Percentiles rank a stretch among this genome's conserved stretches.
Evolutionary conservation across 2,113 vertebrate species (phyloP).

Genomic region (Rhinichthys klamathensis): DNA sequence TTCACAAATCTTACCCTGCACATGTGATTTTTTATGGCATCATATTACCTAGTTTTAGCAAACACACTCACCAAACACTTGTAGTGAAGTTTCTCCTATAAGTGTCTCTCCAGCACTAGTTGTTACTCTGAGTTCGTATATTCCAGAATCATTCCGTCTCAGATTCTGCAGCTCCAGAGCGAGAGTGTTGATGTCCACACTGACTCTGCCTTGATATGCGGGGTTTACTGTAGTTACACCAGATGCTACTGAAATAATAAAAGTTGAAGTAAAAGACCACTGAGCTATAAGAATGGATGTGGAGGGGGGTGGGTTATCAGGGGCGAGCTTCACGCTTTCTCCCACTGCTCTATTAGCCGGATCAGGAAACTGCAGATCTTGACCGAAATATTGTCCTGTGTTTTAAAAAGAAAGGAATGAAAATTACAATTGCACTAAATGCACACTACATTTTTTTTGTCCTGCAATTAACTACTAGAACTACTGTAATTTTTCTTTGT

Average conservation of each 20-base stretch:
- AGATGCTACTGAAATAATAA: neutral
- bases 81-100: neutral
- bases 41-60: neutral
- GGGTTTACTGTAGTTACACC: conserved; percentile 14
- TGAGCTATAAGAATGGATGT: fast-evolving
- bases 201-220: neutral
- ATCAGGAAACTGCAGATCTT: neutral
- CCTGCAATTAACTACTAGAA: neutral
- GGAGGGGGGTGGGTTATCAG: neutral
- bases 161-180: conserved; percentile 64
- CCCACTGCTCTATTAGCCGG: neutral
- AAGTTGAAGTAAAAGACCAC: fast-evolving
- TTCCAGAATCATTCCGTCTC: conserved; percentile 50
- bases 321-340: neutral
- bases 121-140: neutral
- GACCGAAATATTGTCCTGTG: neutral
- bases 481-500: no score
- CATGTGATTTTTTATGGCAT: no score
- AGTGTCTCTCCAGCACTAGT: fast-evolving
- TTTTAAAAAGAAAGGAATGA: neutral
- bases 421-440: no score
- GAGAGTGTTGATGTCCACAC: conserved; percentile 28
- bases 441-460: no score
- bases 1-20: no score
- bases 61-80: conserved; percentile 18